A percentile compares a stretch with the other conserved stretches of the same genome.
Conservation (phyloP, 1,140 invertebrate genomes). For the Acyrthosiphon pisum region DNA sequence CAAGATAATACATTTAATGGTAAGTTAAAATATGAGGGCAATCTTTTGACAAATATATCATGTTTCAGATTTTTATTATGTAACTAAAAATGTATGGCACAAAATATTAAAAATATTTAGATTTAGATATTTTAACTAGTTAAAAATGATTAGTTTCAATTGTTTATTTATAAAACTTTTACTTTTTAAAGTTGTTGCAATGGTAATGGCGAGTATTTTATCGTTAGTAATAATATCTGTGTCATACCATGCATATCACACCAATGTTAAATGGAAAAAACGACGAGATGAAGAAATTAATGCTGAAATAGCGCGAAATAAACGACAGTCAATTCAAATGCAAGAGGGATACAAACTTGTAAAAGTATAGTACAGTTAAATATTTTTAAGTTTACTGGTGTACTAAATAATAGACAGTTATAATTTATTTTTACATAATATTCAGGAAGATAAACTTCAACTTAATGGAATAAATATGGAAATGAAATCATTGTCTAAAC, state of each 20-base stretch:
- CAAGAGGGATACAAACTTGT: conserved; percentile 58
- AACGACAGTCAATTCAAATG: conserved; percentile 59
- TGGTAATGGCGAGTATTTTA: conserved; percentile 62
- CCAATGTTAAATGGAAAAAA: conserved; percentile 67
- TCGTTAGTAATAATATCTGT: conserved; percentile 61
- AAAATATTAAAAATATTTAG: not conserved
- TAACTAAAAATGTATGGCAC: not conserved
- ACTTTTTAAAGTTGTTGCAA: conserved; percentile 61
- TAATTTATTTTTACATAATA: not conserved
- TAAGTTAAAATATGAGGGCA: conserved; percentile 57
- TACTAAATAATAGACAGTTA: not conserved
- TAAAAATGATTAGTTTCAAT: not conserved
- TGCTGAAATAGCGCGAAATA: conserved; percentile 63
- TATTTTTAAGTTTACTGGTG: not conserved
- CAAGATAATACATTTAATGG: conserved; percentile 78
- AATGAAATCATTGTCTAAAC: conserved; percentile 47
- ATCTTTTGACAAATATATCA: not conserved
- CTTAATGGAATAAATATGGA: conserved; percentile 51
- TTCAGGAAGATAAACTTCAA: conserved; percentile 47
- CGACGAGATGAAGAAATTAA: conserved; percentile 74
- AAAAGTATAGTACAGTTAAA: not conserved
- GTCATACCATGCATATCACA: conserved; percentile 62
- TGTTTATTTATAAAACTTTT: conserved; percentile 43
- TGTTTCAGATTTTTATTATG: not conserved
- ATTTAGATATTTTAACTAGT: not conserved